Evolutionary conservation across 1,140 invertebrate genomes (phyloP).

Genomic region (Bombus consobrinus): DNA sequence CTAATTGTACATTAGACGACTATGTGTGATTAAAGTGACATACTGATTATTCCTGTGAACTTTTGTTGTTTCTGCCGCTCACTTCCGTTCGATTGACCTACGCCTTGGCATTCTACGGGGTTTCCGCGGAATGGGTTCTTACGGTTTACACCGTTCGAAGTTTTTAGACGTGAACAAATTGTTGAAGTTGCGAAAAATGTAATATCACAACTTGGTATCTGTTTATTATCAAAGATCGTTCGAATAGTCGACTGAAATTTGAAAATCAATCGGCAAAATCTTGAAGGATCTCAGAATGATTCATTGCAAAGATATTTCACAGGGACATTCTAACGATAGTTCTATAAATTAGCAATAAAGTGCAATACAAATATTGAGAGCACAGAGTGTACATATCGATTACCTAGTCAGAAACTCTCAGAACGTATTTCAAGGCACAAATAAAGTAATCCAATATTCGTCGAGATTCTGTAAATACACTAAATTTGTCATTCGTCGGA

Average conservation of each 20-base stretch:
- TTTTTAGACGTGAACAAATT: neutral
- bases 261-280: too few relatives aligned
- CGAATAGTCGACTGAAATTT: neutral
- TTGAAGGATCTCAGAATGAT: neutral
- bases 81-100: neutral
- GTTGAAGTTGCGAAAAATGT: neutral
- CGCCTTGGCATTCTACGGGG: neutral
- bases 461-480: neutral
- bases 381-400: neutral
- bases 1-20: conserved; percentile 59
- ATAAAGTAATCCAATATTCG: neutral
- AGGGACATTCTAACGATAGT: neutral
- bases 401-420: conserved; percentile 1
- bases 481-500: neutral
- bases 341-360: neutral
- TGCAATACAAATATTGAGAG: neutral
- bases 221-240: neutral
- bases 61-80: neutral
- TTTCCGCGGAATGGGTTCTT: neutral
- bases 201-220: neutral
- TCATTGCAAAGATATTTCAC: neutral
- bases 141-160: neutral
- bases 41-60: conserved; percentile 5
- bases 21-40: conserved; percentile 42
- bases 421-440: neutral